Evolutionary conservation across 2,797 vertebrate genomes (phyloP), one percentile per base, ranked within the genome.

Genomic region (Geotrypetes seraphini): DNA sequence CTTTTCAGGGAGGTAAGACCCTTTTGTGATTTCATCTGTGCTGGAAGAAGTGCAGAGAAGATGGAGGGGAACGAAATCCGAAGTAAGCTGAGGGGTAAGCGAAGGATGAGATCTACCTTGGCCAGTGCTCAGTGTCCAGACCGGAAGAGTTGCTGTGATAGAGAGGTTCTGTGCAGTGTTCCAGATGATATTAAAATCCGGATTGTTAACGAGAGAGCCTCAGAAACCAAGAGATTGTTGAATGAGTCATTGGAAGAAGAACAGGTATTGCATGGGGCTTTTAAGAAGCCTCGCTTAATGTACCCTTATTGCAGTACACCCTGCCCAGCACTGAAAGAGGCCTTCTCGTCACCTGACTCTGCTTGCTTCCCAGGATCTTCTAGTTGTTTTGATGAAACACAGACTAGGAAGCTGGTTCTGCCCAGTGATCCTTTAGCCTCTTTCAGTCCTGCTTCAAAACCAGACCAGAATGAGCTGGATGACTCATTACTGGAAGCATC

Each of bases 401-500:
- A 19, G 7, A 2, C 0, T 13, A 28, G 25, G 1, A 15, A 44
- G 38, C 30, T 43, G 21, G 18, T 23, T 30, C 28, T 27, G 1
- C 28, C 38, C 24, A 18, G 51, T 1, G 7, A 2, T 28, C 50
- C 26, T 16, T 27, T 33, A 5, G 50, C 28, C 22, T 14, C 10
- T 25, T 54, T 47, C 36, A 33, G 60, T 40, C 11, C 27, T 18
- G 19, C 33, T 31, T 12, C 6, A 22, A 39, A 30, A 2, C 31
- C 12, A 25, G 66, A 52, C 41, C 58, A 59, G 10, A 47, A 69
- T 8, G 46, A 39, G 26, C 48, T 46, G 7, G 57, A 60, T 32
- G 70, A 69, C 19, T 60, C 63, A 18, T 47, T 77, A 31, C 19
- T 83, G 48, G 71, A 79, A 1, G 33, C 21, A 6, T 56, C 56